A percentile compares a stretch with the other conserved stretches of the same genome.
phyloP scores from a whole-genome alignment of 2,797 vertebrate species.

The Cyprinella venusta region DNA sequence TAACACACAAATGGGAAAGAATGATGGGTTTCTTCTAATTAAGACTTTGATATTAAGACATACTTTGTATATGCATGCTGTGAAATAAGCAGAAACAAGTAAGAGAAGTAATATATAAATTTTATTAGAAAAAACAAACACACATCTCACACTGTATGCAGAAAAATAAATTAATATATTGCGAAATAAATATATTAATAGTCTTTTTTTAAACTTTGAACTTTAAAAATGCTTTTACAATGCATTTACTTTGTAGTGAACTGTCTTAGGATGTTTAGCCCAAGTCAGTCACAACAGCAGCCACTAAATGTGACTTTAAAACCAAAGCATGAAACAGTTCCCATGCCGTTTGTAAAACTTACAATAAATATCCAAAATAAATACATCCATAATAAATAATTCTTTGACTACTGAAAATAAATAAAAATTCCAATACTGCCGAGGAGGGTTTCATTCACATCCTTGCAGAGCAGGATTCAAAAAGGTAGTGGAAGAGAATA shows the following conservation, averaged over 20 bases:
- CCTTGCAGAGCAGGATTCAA: slow-evolving; percentile 57
- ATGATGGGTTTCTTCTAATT: background rate
- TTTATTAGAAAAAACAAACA: slow-evolving; percentile 3
- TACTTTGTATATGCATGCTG: background rate
- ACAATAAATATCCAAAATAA: slow-evolving; percentile 62
- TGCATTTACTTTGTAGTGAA: slow-evolving; percentile 58
- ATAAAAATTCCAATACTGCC: slow-evolving; percentile 13
- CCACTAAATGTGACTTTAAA: slow-evolving; percentile 51
- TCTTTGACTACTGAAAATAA: slow-evolving; percentile 41
- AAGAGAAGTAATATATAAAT: background rate
- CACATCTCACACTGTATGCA: background rate
- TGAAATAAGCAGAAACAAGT: slow-evolving; percentile 8
- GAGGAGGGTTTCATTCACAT: background rate
- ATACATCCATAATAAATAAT: slow-evolving; percentile 60
- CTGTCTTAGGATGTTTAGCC: slow-evolving; percentile 15
- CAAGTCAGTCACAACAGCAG: slow-evolving; percentile 38
- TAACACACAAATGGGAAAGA: background rate
- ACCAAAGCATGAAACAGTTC: slow-evolving; percentile 21
- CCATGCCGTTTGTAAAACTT: slow-evolving; percentile 38
- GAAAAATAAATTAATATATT: background rate
- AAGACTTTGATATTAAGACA: background rate
- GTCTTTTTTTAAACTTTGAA: background rate
- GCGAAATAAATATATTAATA: background rate
- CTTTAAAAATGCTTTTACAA: slow-evolving; percentile 64
- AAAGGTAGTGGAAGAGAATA: slow-evolving; percentile 75